Evolutionary conservation across 2,113 vertebrate genomes (phyloP).

Genomic region (Phoenicopterus ruber): DNA sequence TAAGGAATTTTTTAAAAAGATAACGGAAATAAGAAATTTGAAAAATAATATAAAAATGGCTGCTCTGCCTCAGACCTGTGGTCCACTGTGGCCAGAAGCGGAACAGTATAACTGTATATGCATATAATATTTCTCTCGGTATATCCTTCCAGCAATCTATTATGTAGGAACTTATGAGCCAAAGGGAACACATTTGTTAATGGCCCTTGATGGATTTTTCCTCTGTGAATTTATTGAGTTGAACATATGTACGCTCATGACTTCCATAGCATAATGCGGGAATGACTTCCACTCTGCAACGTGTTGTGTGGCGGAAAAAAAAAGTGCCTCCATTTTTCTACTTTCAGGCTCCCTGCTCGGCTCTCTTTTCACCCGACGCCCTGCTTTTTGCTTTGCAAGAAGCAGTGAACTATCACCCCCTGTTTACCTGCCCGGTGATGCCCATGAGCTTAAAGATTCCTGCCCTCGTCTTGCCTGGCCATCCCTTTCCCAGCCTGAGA

Average conservation of each 20-base stretch:
- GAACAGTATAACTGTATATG: background rate
- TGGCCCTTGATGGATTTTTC: slow-evolving; percentile 34
- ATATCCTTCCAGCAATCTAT: background rate
- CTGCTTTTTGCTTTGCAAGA: background rate
- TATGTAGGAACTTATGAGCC: background rate
- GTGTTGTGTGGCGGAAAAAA: background rate
- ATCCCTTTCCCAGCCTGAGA: background rate
- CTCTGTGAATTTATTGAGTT: slow-evolving; percentile 29
- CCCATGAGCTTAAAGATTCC: background rate
- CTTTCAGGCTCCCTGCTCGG: background rate
- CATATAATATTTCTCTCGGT: background rate
- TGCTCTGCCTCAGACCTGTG: background rate
- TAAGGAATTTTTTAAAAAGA: background rate
- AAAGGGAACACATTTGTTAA: slow-evolving; percentile 37
- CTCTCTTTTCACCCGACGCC: background rate
- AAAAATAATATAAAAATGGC: background rate
- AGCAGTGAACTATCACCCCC: background rate
- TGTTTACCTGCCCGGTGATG: fast-evolving
- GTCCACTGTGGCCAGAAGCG: background rate
- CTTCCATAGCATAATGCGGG: background rate
- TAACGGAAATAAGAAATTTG: background rate
- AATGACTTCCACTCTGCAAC: background rate
- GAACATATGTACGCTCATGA: background rate
- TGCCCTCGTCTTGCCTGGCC: background rate
- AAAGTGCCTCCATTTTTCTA: background rate